Conservation (phyloP, 1,140 invertebrate genomes). For the Lethrus apterus region DNA sequence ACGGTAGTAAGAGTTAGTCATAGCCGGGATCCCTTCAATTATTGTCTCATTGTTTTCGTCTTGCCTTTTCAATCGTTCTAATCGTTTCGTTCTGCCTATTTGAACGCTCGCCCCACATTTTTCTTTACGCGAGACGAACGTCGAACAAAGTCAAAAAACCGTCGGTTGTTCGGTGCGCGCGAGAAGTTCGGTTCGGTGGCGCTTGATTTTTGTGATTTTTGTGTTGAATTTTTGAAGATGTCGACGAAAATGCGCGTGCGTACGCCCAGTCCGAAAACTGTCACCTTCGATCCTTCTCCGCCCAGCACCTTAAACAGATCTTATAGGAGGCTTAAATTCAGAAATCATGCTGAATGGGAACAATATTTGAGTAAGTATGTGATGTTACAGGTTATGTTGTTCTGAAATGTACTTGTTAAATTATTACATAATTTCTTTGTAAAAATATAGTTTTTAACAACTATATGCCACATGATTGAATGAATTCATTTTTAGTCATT, state of each 20-base stretch:
- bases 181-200: background rate
- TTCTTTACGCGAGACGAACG: too few species aligned
- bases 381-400: background rate
- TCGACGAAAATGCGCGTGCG: constrained; percentile 35
- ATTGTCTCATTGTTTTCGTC: constrained; percentile 18
- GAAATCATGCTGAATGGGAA: constrained; percentile 34
- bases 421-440: too few species aligned
- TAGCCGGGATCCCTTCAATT: constrained; percentile 25
- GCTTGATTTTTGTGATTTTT: constrained; percentile 2
- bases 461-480: too few species aligned
- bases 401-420: too few species aligned
- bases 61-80: background rate
- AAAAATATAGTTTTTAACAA: too few species aligned
- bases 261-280: constrained; percentile 39
- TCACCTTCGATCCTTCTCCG: constrained; percentile 38
- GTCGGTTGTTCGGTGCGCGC: too few species aligned
- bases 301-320: constrained; percentile 29
- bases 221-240: constrained; percentile 22
- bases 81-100: constrained; percentile 4
- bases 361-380: constrained; percentile 37
- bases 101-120: constrained; percentile 2
- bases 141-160: too few species aligned
- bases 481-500: too few species aligned
- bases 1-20: constrained; percentile 29
- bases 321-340: constrained; percentile 24